Conservation (phyloP, 2,888 invertebrate genomes). For the Odontomyia ornata region DNA sequence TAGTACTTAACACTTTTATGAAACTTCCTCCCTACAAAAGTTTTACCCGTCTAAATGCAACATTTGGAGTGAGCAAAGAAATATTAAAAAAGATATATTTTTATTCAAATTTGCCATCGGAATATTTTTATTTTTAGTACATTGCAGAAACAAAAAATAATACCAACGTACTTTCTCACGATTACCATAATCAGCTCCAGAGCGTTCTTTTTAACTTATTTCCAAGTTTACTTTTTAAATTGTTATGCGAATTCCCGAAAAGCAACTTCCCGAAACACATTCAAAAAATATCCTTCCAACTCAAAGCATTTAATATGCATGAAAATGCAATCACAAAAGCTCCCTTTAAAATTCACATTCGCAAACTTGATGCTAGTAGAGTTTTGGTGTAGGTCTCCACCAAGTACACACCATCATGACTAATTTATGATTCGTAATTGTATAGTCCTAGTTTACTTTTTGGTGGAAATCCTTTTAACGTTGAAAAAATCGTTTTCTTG, state of each 20-base stretch:
- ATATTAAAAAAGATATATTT: not conserved
- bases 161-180: too few relatives aligned
- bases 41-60: too few relatives aligned
- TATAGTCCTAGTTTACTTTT: not conserved
- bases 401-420: slow-evolving; percentile 1
- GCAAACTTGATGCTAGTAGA: not conserved
- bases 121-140: too few relatives aligned
- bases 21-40: too few relatives aligned
- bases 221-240: too few relatives aligned
- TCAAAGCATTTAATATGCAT: not conserved
- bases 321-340: slow-evolving; percentile 1
- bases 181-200: too few relatives aligned
- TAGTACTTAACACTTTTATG: too few relatives aligned
- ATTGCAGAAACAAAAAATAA: too few relatives aligned
- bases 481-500: slow-evolving; percentile 10
- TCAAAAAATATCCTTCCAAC: not conserved
- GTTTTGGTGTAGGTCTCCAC: not conserved
- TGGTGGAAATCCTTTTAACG: not conserved
- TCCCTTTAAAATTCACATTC: not conserved
- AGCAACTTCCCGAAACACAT: too few relatives aligned
- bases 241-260: too few relatives aligned
- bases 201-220: too few relatives aligned
- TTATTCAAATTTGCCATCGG: not conserved
- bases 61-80: too few relatives aligned
- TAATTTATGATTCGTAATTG: slow-evolving; percentile 9